Percentiles rank a stretch among this genome's conserved stretches.
These are phyloP conservation scores for Halcyon smyrnensis DNA, from an alignment of 2,797 vertebrate genomes.

Conservation along the genomic window DNA sequence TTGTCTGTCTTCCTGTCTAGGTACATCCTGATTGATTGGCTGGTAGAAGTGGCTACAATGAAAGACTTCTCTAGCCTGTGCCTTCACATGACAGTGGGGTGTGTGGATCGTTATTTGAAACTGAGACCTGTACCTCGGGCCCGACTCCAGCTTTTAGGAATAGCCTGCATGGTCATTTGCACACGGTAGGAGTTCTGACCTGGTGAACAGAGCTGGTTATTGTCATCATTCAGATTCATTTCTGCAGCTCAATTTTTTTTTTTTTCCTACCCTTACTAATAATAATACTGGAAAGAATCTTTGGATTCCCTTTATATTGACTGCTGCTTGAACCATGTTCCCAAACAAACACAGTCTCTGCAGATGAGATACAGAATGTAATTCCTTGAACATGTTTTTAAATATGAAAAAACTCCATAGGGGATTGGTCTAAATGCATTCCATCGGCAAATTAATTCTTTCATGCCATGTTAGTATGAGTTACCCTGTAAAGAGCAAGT, in stretches of 20 bases:
- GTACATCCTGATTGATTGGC: slow-evolving; percentile 97
- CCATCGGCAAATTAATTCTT: background rate
- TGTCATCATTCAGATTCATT: background rate
- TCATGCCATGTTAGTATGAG: background rate
- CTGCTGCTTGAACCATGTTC: background rate
- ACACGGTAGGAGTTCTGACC: slow-evolving; percentile 85
- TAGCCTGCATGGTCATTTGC: slow-evolving; percentile 98
- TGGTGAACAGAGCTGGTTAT: background rate
- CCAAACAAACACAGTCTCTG: background rate
- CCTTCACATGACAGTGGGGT: slow-evolving; percentile 92
- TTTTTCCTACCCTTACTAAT: background rate
- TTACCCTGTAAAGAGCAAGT: background rate
- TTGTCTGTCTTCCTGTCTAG: slow-evolving; percentile 66
- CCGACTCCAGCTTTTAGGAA: slow-evolving; percentile 92
- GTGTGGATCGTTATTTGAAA: slow-evolving; percentile 92
- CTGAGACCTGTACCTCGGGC: slow-evolving; percentile 88
- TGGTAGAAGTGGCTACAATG: slow-evolving; percentile 98
- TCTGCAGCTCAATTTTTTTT: background rate
- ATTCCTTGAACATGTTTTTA: background rate
- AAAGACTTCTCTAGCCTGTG: slow-evolving; percentile 96
- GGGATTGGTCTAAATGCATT: background rate
- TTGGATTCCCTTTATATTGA: background rate
- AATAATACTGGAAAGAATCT: background rate
- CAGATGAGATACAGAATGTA: background rate
- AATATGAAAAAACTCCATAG: background rate